These are phyloP conservation scores for Drosophila koepferae DNA, from an alignment of 2,888 invertebrate genomes.

Conservation along the genomic window DNA sequence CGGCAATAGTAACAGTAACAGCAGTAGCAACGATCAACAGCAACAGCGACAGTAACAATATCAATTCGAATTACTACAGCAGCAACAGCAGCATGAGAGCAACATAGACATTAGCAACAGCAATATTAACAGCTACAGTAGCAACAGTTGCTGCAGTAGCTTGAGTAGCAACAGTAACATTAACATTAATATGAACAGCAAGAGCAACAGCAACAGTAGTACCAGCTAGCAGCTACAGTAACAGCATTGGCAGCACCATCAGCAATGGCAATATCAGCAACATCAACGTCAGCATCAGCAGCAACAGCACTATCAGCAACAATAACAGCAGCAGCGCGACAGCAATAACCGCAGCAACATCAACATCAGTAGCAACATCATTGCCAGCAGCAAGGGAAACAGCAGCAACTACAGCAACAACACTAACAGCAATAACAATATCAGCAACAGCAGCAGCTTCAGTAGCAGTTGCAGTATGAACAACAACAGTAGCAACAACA, in stretches of 20 bases:
- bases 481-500: neutral
- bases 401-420: neutral
- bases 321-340: neutral
- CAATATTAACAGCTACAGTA: neutral
- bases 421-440: neutral
- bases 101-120: neutral
- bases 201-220: neutral
- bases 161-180: no score
- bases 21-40: neutral
- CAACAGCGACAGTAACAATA: conserved; percentile 10
- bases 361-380: conserved; percentile 55
- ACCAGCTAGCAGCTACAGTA: neutral
- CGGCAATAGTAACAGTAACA: neutral
- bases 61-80: no score
- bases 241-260: neutral
- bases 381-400: conserved; percentile 7
- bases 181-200: no score
- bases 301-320: neutral
- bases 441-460: neutral
- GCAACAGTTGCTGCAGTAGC: no score
- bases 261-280: neutral
- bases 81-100: neutral
- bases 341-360: conserved; percentile 16
- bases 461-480: neutral
- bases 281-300: no score